Percentiles rank a stretch among this genome's conserved stretches.
These are phyloP conservation scores for Rhynchomys soricoides DNA, from an alignment of 2,113 vertebrate species.

Conservation along the genomic window DNA sequence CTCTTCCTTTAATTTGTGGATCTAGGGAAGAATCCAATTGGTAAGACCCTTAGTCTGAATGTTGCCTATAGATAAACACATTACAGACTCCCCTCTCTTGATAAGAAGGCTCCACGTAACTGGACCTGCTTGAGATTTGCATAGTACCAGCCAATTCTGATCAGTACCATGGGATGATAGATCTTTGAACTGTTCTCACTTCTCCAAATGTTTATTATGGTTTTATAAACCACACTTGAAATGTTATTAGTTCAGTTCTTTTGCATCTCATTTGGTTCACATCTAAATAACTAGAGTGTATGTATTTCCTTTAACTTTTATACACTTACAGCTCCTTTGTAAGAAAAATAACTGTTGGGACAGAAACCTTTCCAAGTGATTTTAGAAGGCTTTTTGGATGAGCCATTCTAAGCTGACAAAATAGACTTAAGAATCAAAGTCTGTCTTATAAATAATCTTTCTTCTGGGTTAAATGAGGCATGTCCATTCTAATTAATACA, in stretches of 20 bases:
- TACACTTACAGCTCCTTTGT: neutral
- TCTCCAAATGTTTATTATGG: constrained; percentile 26
- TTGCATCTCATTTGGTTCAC: constrained; percentile 16
- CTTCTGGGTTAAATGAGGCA: neutral
- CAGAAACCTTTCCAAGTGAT: neutral
- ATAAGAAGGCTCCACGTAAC: neutral
- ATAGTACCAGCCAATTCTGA: neutral
- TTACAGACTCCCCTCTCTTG: neutral
- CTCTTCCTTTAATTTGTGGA: neutral
- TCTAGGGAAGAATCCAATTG: neutral
- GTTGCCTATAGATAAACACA: neutral
- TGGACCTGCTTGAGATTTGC: neutral
- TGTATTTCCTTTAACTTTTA: constrained; percentile 8
- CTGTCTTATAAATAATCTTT: neutral
- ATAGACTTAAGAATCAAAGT: constrained; percentile 34
- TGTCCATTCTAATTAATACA: neutral
- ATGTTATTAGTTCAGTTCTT: constrained; percentile 36
- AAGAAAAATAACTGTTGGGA: neutral
- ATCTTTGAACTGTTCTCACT: neutral
- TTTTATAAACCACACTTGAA: neutral
- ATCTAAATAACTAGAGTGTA: neutral
- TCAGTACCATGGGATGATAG: neutral
- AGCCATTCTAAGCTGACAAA: neutral
- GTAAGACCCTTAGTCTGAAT: neutral
- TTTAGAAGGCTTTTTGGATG: constrained; percentile 9